A percentile compares a stretch with the other conserved stretches of the same genome.
Evolutionary conservation across 2,113 vertebrate genomes (phyloP).

Genomic region (Brienomyrus longianalis): DNA sequence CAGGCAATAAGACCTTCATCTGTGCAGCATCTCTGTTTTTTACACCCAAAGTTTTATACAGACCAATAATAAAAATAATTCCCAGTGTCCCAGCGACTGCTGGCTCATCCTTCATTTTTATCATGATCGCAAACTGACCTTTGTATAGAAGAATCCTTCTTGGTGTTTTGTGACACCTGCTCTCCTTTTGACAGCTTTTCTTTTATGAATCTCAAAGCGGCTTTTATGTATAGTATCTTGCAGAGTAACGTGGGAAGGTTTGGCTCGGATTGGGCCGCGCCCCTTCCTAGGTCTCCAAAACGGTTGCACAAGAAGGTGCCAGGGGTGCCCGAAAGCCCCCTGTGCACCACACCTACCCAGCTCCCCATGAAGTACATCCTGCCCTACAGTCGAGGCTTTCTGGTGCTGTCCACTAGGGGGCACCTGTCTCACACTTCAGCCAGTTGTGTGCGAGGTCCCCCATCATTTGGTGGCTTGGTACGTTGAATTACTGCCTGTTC

Average conservation of each 20-base stretch:
- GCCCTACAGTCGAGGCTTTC: neutral
- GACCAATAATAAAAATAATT: slow-evolving; percentile 23
- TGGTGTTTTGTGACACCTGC: neutral
- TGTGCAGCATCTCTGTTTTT: neutral
- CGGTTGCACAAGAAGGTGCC: slow-evolving; percentile 43
- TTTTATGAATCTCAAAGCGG: slow-evolving; percentile 25
- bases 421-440: neutral
- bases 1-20: slow-evolving; percentile 10
- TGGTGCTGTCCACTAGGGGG: neutral
- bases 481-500: neutral
- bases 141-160: slow-evolving; percentile 4
- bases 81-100: slow-evolving; percentile 45
- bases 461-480: slow-evolving; percentile 17
- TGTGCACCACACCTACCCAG: slow-evolving; percentile 19
- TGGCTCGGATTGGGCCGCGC: slow-evolving; percentile 43
- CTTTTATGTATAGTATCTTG: slow-evolving; percentile 40
- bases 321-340: neutral
- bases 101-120: slow-evolving; percentile 40
- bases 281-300: slow-evolving; percentile 49
- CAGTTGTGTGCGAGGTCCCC: neutral
- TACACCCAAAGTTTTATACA: slow-evolving; percentile 11
- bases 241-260: slow-evolving; percentile 34
- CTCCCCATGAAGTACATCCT: slow-evolving; percentile 17
- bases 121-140: slow-evolving; percentile 22
- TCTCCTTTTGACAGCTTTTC: neutral